Base-by-base conservation (phyloP, 1,140 invertebrate species). In the Drosophila kepulauana region DNA sequence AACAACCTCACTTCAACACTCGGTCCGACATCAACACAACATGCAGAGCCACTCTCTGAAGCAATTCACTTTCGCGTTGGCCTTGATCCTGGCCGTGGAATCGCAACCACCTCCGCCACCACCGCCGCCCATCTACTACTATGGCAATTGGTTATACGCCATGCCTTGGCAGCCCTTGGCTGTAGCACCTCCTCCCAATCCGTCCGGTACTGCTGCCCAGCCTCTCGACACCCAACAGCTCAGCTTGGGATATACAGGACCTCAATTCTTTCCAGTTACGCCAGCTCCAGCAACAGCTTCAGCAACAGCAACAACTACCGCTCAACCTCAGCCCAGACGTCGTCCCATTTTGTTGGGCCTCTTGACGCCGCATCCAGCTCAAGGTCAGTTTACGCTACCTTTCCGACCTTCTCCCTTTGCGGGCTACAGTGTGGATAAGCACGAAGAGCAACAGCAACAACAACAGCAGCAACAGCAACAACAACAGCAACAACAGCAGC, bases 341-440 rank as follows among this genome's bases (percentile, higher is more conserved):
- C 52, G 45, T 13, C 73, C 59, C 7, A n/a, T 72, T 25, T 16
- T 72, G 52, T 20, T 75, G 54, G 73, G 38, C 5, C 7, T 75
- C 1, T 13, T 58, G 45, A 25, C 3, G 38, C 45, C 67, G 2
- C 51, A 16, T 10, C 33, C n/a, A 3, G 2, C 25, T 1, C 33
- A 57, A 20, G 11, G 30, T 1, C 52, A 65, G 7, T 76, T 76
- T 15, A 72, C 30, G 41, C 33, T 76, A 33, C 74, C 74, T 48
- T 76, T 76, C 25, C 30, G 69, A 16, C 74, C 74, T 41, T 76
- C 74, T 1, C 74, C 68, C 56, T 76, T 76, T 76, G 74, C 62
- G n/a, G 74, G 74, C 38, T 76, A 72, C 33, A 76, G 41, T 11
- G 41, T 65, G 7, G 74, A 72, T n/a, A 11, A 69, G 15, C 7